Evolutionary conservation across 2,797 vertebrate genomes (phyloP).

Genomic region (Gouania willdenowi): DNA sequence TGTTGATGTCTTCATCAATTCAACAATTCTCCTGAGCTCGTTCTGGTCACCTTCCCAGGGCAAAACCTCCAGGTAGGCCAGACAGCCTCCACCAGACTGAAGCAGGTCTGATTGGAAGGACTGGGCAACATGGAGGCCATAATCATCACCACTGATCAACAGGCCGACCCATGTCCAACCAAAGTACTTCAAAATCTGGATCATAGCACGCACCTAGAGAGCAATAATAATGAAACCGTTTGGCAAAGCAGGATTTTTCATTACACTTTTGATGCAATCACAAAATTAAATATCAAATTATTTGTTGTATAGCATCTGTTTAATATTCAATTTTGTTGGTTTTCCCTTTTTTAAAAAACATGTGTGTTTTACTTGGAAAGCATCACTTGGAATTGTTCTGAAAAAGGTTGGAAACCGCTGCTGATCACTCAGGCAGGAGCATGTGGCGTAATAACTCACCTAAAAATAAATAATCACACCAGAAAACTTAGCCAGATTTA

Average conservation of each 20-base stretch:
- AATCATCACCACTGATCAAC: conserved; percentile 59
- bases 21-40: conserved; percentile 26
- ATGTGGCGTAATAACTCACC: conserved; percentile 72
- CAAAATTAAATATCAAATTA: too few species aligned
- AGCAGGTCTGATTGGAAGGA: conserved; percentile 33
- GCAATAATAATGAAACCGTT: background rate
- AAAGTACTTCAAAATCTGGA: conserved; percentile 55
- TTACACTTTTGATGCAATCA: background rate
- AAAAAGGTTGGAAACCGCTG: conserved; percentile 49
- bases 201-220: conserved; percentile 31
- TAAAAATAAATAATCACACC: conserved; percentile 26
- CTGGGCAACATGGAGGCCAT: conserved; percentile 44
- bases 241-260: too few species aligned
- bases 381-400: conserved; percentile 69
- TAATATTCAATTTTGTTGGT: background rate
- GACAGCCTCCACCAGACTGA: conserved; percentile 27
- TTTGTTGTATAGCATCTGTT: too few species aligned
- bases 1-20: conserved; percentile 25
- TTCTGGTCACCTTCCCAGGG: conserved; percentile 27
- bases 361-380: conserved; percentile 59
- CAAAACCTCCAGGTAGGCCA: conserved; percentile 56
- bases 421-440: conserved; percentile 50
- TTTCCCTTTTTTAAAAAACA: too few species aligned
- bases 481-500: background rate
- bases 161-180: conserved; percentile 64